phyloP scores from a whole-genome alignment of 2,113 vertebrate species.

The Vicugna pacos region DNA sequence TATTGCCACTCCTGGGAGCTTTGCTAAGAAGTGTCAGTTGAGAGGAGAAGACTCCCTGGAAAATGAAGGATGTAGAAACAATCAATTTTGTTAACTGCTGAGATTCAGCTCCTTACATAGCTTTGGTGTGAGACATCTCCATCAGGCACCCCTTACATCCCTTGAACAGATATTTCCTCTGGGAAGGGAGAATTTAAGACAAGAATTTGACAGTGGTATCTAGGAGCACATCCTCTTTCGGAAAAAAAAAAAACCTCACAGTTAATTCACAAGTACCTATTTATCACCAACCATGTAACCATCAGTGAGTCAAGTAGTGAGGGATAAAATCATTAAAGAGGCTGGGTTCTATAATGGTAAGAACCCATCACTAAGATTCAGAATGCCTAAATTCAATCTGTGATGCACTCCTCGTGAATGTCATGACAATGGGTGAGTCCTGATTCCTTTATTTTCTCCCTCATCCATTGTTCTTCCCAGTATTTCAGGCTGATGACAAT shows the following conservation, averaged over 20 bases:
- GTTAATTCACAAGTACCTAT: background rate
- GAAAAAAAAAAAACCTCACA: background rate
- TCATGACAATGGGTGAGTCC: background rate
- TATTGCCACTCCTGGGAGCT: slow-evolving; percentile 33
- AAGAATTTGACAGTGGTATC: background rate
- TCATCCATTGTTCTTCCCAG: background rate
- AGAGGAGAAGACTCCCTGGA: background rate
- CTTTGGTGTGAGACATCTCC: background rate
- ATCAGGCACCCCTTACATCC: background rate
- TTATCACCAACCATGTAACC: background rate
- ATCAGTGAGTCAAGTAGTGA: background rate
- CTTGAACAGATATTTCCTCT: background rate
- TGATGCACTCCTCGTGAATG: background rate
- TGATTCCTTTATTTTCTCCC: background rate
- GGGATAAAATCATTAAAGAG: background rate
- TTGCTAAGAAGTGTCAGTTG: background rate
- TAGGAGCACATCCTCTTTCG: background rate
- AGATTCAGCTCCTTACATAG: background rate
- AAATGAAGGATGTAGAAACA: background rate
- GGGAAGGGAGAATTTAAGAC: background rate
- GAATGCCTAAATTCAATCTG: background rate
- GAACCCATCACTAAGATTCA: background rate
- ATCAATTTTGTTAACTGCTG: background rate
- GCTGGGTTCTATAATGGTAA: background rate
- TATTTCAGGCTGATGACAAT: background rate